Base-by-base conservation (phyloP, 2,113 vertebrate genomes). In the Petroica traversi region DNA sequence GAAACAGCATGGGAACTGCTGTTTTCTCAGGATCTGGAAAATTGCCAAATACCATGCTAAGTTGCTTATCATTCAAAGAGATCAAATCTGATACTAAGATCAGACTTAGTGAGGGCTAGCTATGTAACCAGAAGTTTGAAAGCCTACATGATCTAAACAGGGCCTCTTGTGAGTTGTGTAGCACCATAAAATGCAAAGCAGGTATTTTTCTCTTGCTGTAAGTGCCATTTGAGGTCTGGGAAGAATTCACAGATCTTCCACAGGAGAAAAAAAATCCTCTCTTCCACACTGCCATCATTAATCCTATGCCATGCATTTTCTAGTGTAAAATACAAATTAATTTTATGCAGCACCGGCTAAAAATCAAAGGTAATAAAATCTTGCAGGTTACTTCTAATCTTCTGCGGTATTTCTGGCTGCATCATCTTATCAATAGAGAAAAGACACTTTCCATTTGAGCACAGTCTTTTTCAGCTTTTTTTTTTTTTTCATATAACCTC, bases 241-340 rank as follows among this genome's bases (percentile, higher is more conserved):
- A 79, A 90, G 45, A 93, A 74, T 91, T 82, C 63, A 36, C 2
- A 7, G 66, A 76, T 81, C 18, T 48, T 67, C 19, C 68, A 91
- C 59, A 83, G 78, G 36, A 45, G 67, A 58, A 77, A 81, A 66
- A 93, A 71, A 25, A 6, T 72, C 33, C 9, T 81, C 40, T 77
- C 49, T 94, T 97, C n/a, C n/a, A 64, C 49, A 26, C 45, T 95
- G 84, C 33, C 55, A 55, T 83, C 71, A 89, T 93, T 94, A 85
- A 89, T 83, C 71, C 40, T 91, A 28, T n/a, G 14, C 57, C 28
- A 64, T 64, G 45, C 18, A 87, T 93, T 97, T 96, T 90, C 57
- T 92, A 61, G 58, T 84, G 79, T 71, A 96, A 96, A 91, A 94
- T 89, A 63, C 17, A 95, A 95, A 94, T 94, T 95, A 94, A 94